A percentile compares a stretch with the other conserved stretches of the same genome.
These are phyloP conservation scores for Drosophila ironensis DNA, from an alignment of 1,140 invertebrate species.

Conservation along the genomic window DNA sequence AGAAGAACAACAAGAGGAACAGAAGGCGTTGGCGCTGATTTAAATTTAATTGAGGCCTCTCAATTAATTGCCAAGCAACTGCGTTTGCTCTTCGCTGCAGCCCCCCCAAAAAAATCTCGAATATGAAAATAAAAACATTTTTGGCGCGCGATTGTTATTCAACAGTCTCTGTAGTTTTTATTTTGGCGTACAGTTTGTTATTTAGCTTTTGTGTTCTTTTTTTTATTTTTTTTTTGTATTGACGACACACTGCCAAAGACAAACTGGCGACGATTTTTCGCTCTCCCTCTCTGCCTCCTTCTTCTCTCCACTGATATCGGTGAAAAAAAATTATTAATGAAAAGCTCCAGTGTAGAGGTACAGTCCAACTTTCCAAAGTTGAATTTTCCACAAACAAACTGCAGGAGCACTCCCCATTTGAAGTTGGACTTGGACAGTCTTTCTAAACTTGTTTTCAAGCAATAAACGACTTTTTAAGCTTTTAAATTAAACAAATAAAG, in stretches of 20 bases:
- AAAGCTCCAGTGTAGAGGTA: conserved; percentile 17
- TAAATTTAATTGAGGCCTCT: conserved; percentile 70
- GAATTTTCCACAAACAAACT: neutral
- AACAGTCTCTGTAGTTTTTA: conserved; percentile 42
- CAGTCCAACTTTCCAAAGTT: conserved; percentile 7
- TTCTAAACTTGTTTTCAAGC: too few species aligned
- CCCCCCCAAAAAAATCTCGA: conserved; percentile 16
- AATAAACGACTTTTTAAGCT: too few species aligned
- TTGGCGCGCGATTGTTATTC: conserved; percentile 70
- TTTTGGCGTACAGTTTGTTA: conserved; percentile 41
- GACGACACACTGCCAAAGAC: conserved; percentile 51
- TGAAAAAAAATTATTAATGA: neutral
- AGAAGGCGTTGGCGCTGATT: conserved; percentile 66
- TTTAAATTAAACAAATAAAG: too few species aligned
- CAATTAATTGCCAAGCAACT: conserved; percentile 68
- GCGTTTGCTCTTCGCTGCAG: conserved; percentile 11
- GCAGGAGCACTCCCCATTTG: too few species aligned
- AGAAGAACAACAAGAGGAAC: too few species aligned
- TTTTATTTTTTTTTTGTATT: too few species aligned
- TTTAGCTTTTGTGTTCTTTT: conserved; percentile 36
- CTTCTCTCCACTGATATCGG: neutral
- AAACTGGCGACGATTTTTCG: conserved; percentile 34
- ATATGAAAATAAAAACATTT: conserved; percentile 26
- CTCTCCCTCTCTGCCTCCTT: neutral
- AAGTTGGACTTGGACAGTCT: too few species aligned